Base-by-base conservation (phyloP, 1,140 invertebrate genomes). In the Calycopis cecrops region DNA sequence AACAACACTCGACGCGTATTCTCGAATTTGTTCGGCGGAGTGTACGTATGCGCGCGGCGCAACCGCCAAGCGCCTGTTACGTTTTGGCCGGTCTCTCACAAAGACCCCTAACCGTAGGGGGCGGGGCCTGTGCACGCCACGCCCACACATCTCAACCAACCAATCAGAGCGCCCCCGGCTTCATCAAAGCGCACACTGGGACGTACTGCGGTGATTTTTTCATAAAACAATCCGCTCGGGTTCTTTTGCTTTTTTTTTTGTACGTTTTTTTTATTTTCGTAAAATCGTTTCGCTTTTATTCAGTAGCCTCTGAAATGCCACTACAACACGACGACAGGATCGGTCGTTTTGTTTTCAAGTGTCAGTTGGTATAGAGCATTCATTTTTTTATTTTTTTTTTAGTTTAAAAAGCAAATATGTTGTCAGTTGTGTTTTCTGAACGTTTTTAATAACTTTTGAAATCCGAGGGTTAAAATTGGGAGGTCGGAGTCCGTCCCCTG, bases 131-230 rank as follows among this genome's bases (percentile, higher is more conserved):
- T 3, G 3, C 21, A 49, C 28, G 59, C 74, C 75, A 73, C 80
- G 79, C 83, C 83, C 58, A 49, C 51, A 44, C 40, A 55, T 65
- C 55, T 53, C 34, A 48, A 58, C 50, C 55, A 1, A 48, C 79
- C 79, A 82, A 85, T 85, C 55, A 42, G 0, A 47, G 3, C 34
- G 1, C 28, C 48, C 37, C 58, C 71, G 68, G 66, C 53, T 57
- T 66, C 69, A 71, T 80, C 73, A 75, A 79, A 82, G 78, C 69
- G 68, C 69, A 67, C 70, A 69, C 83, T 67, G 83, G 80, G 77
- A 81, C 79, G 83, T 73, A 86, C 73, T 82, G 65, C 71, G 68
- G 66, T 73, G 69, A 73, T 80, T 79, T 81, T 79, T 78, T 82
- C 81, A 79, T 80, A 69, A 56, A 56, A 57, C 57, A 69, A 76